Evolutionary conservation across 1,140 invertebrate species (phyloP).

Genomic region (Bombus balteatus): DNA sequence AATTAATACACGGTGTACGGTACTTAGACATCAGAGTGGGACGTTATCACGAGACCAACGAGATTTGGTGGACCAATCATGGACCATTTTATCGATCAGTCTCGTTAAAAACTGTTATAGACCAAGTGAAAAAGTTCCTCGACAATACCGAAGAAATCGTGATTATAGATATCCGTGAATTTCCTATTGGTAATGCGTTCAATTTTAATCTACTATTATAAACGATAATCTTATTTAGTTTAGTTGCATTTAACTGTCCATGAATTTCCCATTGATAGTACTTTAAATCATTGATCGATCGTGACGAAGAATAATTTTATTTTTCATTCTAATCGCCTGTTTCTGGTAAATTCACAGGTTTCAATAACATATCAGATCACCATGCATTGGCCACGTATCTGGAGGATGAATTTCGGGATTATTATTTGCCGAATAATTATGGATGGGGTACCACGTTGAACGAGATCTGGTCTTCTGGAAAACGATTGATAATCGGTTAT

Average conservation of each 20-base stretch:
- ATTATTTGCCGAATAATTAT: conserved; percentile 79
- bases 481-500: conserved; percentile 85
- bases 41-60: conserved; percentile 78
- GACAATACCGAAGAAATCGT: conserved; percentile 86
- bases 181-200: conserved; percentile 82
- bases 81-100: conserved; percentile 81
- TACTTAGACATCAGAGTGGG: conserved; percentile 86
- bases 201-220: background rate
- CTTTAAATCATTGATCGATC: no score
- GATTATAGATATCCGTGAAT: conserved; percentile 86
- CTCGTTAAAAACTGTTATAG: conserved; percentile 81
- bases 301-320: no score
- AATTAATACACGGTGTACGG: conserved; percentile 84
- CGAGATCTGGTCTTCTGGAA: conserved; percentile 82
- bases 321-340: background rate
- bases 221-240: background rate
- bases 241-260: no score
- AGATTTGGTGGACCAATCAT: conserved; percentile 84
- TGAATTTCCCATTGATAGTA: background rate
- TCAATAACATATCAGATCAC: background rate
- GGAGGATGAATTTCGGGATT: conserved; percentile 75
- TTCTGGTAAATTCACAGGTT: background rate
- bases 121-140: conserved; percentile 84
- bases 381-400: conserved; percentile 61
- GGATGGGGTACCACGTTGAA: conserved; percentile 81